A percentile compares a stretch with the other conserved stretches of the same genome.
Evolutionary conservation across 2,888 invertebrate genomes (phyloP).

Genomic region (Phalera bucephala): DNA sequence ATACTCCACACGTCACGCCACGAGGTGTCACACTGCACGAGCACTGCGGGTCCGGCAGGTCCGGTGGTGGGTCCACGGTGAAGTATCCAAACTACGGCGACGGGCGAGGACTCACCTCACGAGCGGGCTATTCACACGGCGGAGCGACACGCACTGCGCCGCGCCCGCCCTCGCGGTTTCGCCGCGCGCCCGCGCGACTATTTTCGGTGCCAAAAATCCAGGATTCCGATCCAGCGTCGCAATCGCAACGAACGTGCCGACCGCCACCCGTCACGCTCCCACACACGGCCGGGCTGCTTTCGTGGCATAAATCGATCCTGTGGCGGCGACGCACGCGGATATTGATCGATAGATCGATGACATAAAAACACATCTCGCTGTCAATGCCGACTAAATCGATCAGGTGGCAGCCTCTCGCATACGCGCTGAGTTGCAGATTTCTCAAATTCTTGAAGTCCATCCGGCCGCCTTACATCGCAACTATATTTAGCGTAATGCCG

Average conservation of each 20-base stretch:
- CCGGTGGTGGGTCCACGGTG: conserved; percentile 31
- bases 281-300: conserved; percentile 32
- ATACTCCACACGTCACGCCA: conserved; percentile 55
- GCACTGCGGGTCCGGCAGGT: conserved; percentile 5
- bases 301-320: conserved; percentile 27
- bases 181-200: conserved; percentile 75
- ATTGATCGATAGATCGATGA: conserved; percentile 40
- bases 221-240: conserved; percentile 69
- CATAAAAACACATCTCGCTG: conserved; percentile 35
- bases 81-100: conserved; percentile 59
- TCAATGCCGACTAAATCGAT: conserved; percentile 41
- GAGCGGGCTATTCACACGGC: conserved; percentile 81
- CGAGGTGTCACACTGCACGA: conserved; percentile 18
- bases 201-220: conserved; percentile 82
- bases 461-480: conserved; percentile 27
- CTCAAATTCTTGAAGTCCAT: conserved; percentile 32
- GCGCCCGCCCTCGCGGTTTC: conserved; percentile 62
- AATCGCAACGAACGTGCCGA: conserved; percentile 50
- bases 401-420: conserved; percentile 9
- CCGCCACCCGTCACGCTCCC: conserved; percentile 60
- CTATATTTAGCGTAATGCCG: conserved; percentile 41
- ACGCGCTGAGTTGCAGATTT: conserved; percentile 30
- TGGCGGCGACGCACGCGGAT: conserved; percentile 22
- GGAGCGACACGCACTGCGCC: conserved; percentile 82
- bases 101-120: conserved; percentile 68